Evolutionary conservation across 2,888 invertebrate species (phyloP), one percentile per base, ranked within the genome.

Genomic region (Xylota sylvarum): DNA sequence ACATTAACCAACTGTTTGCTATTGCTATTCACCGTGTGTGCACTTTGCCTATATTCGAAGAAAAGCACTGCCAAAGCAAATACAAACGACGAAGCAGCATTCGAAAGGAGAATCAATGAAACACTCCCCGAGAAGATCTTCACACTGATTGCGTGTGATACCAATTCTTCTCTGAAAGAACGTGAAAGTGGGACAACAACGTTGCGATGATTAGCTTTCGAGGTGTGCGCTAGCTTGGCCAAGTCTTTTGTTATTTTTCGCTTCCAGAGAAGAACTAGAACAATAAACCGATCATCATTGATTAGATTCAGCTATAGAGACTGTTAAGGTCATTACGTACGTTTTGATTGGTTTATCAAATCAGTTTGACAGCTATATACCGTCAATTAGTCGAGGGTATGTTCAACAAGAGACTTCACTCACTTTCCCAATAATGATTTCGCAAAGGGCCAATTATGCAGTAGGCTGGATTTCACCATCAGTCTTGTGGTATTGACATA

Each of bases 161-260:
- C 37, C 58, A 43, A 85, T 78, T 69, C 67, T 40, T 10, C 9
- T 56, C 67, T 64, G 23, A 76, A 76, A 81, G 85, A 85, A 81
- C 85, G 85, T 76, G 85, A 85, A 85, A 85, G 85, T 85, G 81
- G 85, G 85, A 80, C 85, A 85, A 50, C 50, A 10, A 37, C 35
- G 81, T 81, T 62, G 76, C 81, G 52, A 46, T 81, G 76, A 85
- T 81, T 85, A 76, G 32, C 76, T 85, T 77, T 85, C 58, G 65
- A 81, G 85, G 81, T 80, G 85, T 76, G 48, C 64, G 50, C 48
- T 35, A 14, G n/a, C 43, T 12, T 4, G 35, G 50, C 50, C 17
- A n/a, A 46, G 64, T 65, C 37, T 58, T 56, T 60, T 77, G 10
- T 48, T 67, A 48, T 69, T 77, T 23, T 23, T 23, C 23, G n/a